phyloP scores from a whole-genome alignment of 2,113 vertebrate species.

The Podarcis raffonei region DNA sequence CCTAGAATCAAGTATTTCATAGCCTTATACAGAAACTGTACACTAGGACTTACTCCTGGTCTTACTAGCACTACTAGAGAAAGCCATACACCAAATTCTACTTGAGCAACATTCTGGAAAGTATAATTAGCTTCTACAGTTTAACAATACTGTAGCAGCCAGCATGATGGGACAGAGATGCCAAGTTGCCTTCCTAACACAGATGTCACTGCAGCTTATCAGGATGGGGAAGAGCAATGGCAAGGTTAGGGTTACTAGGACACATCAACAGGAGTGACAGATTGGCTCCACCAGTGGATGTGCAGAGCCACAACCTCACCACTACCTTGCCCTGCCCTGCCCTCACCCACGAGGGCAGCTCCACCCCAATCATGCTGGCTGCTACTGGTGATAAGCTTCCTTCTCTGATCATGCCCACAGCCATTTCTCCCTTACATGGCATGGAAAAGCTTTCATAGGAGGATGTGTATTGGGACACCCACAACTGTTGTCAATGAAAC shows the following conservation, averaged over 20 bases:
- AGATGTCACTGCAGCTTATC: too few species aligned
- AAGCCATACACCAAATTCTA: neutral
- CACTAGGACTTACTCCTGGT: neutral
- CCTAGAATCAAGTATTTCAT: neutral
- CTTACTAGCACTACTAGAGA: neutral
- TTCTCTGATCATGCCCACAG: neutral
- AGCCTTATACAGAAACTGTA: neutral
- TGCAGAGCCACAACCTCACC: too few species aligned
- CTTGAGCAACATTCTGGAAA: neutral
- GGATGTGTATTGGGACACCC: too few species aligned
- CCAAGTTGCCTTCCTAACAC: too few species aligned
- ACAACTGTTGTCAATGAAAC: too few species aligned
- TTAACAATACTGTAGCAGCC: neutral
- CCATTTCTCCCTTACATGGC: too few species aligned
- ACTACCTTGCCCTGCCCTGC: too few species aligned
- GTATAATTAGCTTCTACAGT: neutral
- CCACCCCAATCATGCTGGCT: neutral
- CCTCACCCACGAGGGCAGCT: too few species aligned
- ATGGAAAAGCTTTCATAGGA: neutral
- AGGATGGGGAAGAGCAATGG: neutral
- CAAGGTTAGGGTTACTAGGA: too few species aligned
- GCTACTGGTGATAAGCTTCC: neutral
- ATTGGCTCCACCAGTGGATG: too few species aligned
- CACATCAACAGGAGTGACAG: too few species aligned
- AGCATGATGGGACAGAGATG: neutral